phyloP scores from a whole-genome alignment of 1,140 invertebrate species.

The Drosophila nigromelanica region DNA sequence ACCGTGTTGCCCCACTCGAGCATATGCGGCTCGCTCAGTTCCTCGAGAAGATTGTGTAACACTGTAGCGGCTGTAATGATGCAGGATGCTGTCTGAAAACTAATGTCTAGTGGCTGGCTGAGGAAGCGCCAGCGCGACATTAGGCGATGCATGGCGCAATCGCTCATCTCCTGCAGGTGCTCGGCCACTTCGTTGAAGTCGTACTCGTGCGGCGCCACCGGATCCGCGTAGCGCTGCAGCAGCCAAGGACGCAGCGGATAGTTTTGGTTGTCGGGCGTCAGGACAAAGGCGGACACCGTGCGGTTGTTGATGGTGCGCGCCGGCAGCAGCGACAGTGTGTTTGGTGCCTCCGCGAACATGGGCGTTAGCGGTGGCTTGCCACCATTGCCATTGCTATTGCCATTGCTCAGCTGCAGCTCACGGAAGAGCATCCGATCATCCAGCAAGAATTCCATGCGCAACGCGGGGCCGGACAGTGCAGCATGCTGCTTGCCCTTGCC shows the following conservation, averaged over 20 bases:
- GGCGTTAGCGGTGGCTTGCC: constrained; percentile 12
- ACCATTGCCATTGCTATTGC: constrained; percentile 15
- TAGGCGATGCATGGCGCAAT: constrained; percentile 64
- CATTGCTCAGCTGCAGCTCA: constrained; percentile 56
- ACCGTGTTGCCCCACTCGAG: constrained; percentile 66
- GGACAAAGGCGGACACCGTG: constrained; percentile 55
- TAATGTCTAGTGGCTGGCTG: constrained; percentile 62
- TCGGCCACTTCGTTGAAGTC: constrained; percentile 76
- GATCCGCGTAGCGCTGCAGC: constrained; percentile 63
- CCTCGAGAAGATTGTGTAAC: constrained; percentile 71
- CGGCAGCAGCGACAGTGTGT: constrained; percentile 45
- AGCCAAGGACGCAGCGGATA: constrained; percentile 72
- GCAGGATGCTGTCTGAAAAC: constrained; percentile 64
- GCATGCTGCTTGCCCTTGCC: constrained; percentile 4
- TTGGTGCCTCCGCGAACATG: constrained; percentile 49
- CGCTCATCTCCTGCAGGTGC: constrained; percentile 62
- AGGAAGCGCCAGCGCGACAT: constrained; percentile 77
- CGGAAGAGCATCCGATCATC: constrained; percentile 74
- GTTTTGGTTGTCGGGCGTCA: constrained; percentile 55
- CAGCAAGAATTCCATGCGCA: constrained; percentile 66
- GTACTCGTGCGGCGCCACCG: constrained; percentile 59
- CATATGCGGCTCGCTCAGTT: constrained; percentile 58
- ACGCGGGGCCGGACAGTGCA: not conserved
- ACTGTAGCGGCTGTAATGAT: constrained; percentile 69
- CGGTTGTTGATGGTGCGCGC: constrained; percentile 49